Evolutionary conservation across 2,888 invertebrate genomes (phyloP).

Genomic region (Cephus pulcher): DNA sequence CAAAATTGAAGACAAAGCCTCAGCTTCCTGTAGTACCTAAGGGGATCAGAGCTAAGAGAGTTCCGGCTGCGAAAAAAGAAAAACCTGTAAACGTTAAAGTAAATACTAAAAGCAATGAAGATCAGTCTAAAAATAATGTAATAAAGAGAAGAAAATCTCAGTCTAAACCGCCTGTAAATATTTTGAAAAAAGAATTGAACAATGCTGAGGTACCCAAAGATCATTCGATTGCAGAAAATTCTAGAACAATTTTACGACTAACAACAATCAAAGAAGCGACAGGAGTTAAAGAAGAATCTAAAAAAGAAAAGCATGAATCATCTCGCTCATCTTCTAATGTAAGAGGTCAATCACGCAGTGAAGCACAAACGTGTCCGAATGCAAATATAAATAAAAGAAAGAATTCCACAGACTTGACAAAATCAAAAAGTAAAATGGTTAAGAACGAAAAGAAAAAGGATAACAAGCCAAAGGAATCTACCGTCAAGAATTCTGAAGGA

Average conservation of each 20-base stretch:
- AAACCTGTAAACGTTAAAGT: background rate
- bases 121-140: background rate
- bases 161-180: background rate
- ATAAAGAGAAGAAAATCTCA: background rate
- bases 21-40: conserved; percentile 5
- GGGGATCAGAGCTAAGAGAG: background rate
- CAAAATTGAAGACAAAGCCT: conserved; percentile 36
- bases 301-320: background rate
- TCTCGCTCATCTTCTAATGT: background rate
- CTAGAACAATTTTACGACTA: background rate
- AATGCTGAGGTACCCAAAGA: background rate
- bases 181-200: background rate
- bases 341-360: background rate
- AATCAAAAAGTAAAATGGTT: background rate
- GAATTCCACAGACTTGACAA: background rate
- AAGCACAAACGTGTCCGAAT: background rate
- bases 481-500: background rate
- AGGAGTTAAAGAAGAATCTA: background rate
- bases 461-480: background rate
- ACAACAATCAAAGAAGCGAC: background rate
- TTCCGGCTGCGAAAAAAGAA: background rate
- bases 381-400: background rate
- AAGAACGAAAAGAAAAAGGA: conserved; percentile 1
- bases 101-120: background rate
- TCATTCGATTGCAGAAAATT: background rate